These are phyloP conservation scores for Pseudomyrmex pallidus DNA, from an alignment of 1,140 invertebrate genomes.

Conservation along the genomic window DNA sequence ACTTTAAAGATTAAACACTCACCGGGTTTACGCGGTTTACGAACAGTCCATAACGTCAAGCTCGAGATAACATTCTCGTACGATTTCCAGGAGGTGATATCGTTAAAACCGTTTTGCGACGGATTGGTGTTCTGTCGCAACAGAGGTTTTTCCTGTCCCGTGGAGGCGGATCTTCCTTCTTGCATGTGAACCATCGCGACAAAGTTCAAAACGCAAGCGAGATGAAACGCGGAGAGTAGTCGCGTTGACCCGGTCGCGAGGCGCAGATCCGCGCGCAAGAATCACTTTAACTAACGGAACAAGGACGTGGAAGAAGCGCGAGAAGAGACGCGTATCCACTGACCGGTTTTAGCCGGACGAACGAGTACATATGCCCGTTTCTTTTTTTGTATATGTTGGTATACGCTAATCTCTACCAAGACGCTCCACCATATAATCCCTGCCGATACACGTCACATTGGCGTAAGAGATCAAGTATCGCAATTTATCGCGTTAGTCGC, in stretches of 20 bases:
- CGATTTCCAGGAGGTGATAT: background rate
- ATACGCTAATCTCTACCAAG: conserved; percentile 29
- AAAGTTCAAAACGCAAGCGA: conserved; percentile 26
- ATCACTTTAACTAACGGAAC: conserved; percentile 23
- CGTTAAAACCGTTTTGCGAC: conserved; percentile 5
- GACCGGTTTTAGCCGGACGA: conserved; percentile 68
- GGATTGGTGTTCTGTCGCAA: conserved; percentile 1
- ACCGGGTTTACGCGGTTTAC: conserved; percentile 31
- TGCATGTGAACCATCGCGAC: conserved; percentile 42
- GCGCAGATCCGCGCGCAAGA: conserved; percentile 35
- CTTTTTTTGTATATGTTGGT: conserved; percentile 45
- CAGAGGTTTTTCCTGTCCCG: conserved; percentile 45
- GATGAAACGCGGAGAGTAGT: conserved; percentile 33
- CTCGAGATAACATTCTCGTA: conserved; percentile 38
- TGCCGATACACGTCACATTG: conserved; percentile 34
- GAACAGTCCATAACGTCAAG: conserved; percentile 34
- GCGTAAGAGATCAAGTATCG: conserved; percentile 28
- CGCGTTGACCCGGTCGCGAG: conserved; percentile 51
- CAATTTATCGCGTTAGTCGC: conserved; percentile 20
- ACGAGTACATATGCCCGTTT: conserved; percentile 33
- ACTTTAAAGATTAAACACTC: conserved; percentile 42
- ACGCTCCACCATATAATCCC: conserved; percentile 38
- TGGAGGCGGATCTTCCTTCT: conserved; percentile 18
- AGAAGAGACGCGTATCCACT: conserved; percentile 50
- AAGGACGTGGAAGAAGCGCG: conserved; percentile 48